Percentiles rank a stretch among this genome's conserved stretches.
phyloP scores from a whole-genome alignment of 2,888 invertebrate species.

The Ctena decussata region DNA sequence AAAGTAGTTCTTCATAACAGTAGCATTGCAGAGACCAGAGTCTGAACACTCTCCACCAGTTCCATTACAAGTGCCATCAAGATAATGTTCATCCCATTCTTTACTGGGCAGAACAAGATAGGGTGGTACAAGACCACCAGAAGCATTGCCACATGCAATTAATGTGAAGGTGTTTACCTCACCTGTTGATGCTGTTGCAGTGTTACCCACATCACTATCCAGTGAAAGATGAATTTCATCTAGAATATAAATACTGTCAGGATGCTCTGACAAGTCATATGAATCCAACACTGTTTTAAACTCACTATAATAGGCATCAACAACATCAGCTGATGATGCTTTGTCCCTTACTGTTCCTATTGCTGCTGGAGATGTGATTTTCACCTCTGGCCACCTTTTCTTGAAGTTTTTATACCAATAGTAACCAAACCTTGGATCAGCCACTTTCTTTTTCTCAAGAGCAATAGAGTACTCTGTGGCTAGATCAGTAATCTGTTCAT shows the following conservation, averaged over 20 bases:
- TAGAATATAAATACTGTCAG: background rate
- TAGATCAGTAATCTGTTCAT: background rate
- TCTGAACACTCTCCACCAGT: background rate
- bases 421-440: background rate
- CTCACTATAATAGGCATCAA: background rate
- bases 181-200: background rate
- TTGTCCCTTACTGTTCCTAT: background rate
- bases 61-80: background rate
- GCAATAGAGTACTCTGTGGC: background rate
- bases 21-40: background rate
- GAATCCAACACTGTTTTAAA: background rate
- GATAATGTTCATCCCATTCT: background rate
- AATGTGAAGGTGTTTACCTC: background rate
- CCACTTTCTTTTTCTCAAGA: background rate
- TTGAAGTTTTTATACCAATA: background rate
- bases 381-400: background rate
- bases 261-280: background rate
- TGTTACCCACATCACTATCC: background rate
- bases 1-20: background rate
- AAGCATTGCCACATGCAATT: background rate
- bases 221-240: background rate
- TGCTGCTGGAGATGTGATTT: too few species aligned
- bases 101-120: background rate
- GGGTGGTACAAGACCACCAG: background rate
- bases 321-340: background rate